Base-by-base conservation (phyloP, 1,140 invertebrate genomes). In the Campoletis sonorensis region DNA sequence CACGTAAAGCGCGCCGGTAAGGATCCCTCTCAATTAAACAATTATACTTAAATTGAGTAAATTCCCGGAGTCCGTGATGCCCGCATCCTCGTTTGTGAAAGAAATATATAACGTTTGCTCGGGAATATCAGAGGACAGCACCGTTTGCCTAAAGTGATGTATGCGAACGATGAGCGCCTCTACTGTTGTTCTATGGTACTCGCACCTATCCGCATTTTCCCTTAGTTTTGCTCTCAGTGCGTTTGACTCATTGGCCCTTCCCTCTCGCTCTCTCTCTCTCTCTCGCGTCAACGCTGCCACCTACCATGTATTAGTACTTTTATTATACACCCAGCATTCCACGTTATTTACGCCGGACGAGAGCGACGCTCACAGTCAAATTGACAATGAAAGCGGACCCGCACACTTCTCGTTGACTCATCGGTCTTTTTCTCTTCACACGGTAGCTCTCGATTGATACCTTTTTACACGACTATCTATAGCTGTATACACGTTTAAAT, bases 11-110 rank as follows among this genome's bases (percentile, higher is more conserved):
- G 71, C 80, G 82, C 84, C 85, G 83, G 83, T 84, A 86, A 87
- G 83, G 85, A 85, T 89, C 67, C 67, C 30, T 70, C 67, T 89
- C 85, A 89, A 90, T 89, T 90, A 89, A 89, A 89, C 86, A 89
- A 90, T 90, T 90, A 90, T 84, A 78, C 85, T 84, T 89, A 87
- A 89, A 89, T 89, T 86, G 86, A 88, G 83, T 80, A 84, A 88
- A 87, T 88, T 88, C 86, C 87, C 85, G 79, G 80, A 86, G 75
- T 64, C 68, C 84, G 81, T 68, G 78, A 80, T 78, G 76, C 89
- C 89, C 89, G 89, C 87, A 90, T 90, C 81, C 82, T 86, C 82
- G 85, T 86, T 87, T 49, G 40, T 75, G n/a, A 67, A 37, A 79
- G 33, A 75, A 72, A 79, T 72, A 79, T 72, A 78, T 26, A 75